Evolutionary conservation across 2,888 invertebrate species (phyloP).

Genomic region (Punctoribates punctum): DNA sequence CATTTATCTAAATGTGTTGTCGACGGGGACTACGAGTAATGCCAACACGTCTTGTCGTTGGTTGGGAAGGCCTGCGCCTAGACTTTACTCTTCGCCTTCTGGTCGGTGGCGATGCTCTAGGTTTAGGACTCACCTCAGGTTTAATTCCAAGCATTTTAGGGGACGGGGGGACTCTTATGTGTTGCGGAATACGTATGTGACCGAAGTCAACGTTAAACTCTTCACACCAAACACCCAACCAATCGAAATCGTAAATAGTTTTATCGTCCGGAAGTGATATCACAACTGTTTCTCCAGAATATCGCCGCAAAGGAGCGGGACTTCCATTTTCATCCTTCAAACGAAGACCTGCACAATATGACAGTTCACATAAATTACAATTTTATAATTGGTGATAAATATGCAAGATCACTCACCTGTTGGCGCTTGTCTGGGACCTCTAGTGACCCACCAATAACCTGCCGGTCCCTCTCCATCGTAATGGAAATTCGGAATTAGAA

Average conservation of each 20-base stretch:
- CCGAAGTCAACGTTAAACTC: slow-evolving; percentile 84
- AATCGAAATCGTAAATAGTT: slow-evolving; percentile 85
- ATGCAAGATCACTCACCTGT: slow-evolving; percentile 41
- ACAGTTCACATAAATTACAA: background rate
- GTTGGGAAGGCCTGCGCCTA: background rate
- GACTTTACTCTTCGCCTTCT: background rate
- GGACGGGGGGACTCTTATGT: slow-evolving; percentile 84
- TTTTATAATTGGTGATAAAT: too few species aligned
- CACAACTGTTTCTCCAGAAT: slow-evolving; percentile 88
- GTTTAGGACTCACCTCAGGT: slow-evolving; percentile 71
- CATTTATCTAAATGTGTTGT: too few species aligned
- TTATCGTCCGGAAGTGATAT: slow-evolving; percentile 77
- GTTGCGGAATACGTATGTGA: slow-evolving; percentile 78
- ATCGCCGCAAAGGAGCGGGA: slow-evolving; percentile 66
- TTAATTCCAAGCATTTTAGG: slow-evolving; percentile 81
- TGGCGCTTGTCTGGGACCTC: slow-evolving; percentile 46
- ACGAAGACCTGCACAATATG: slow-evolving; percentile 35
- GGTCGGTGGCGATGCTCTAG: background rate
- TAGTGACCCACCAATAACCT: slow-evolving; percentile 49
- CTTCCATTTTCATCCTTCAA: slow-evolving; percentile 48
- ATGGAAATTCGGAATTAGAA: slow-evolving; percentile 85
- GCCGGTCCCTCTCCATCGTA: slow-evolving; percentile 82
- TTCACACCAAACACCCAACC: slow-evolving; percentile 87
- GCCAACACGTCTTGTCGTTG: background rate
- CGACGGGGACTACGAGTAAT: too few species aligned